Evolutionary conservation across 2,888 invertebrate species (phyloP).

Genomic region (Chorisops tibialis): DNA sequence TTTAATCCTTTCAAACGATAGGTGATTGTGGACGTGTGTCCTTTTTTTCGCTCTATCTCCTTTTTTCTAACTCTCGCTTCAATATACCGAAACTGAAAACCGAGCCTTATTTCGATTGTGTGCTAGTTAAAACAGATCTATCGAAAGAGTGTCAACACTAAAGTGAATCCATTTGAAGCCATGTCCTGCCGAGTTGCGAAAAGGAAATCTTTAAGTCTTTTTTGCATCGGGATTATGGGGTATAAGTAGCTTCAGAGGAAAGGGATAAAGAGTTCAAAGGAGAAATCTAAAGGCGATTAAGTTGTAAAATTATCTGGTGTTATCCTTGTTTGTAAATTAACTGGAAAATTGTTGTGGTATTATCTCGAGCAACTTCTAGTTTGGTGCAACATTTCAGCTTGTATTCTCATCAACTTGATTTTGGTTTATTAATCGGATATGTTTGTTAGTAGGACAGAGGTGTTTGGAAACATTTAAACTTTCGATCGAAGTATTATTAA

Average conservation of each 20-base stretch:
- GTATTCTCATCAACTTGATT: no score
- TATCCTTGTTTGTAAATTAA: slow-evolving; percentile 3
- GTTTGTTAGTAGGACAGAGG: no score
- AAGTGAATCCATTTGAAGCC: background rate
- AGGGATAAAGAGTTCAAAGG: background rate
- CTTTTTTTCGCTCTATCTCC: background rate
- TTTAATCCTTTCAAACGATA: background rate
- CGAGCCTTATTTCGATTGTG: background rate
- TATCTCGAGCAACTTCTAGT: background rate
- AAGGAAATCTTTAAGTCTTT: background rate
- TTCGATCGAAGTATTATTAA: no score
- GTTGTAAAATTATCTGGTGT: slow-evolving; percentile 3
- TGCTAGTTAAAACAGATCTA: background rate
- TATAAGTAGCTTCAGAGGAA: background rate
- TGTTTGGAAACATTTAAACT: no score
- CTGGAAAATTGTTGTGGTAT: background rate
- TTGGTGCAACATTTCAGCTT: no score
- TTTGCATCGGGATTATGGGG: background rate
- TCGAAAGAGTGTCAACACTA: background rate
- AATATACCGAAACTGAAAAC: background rate
- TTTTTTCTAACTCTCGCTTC: background rate
- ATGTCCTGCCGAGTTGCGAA: background rate
- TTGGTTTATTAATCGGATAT: no score
- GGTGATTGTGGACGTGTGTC: background rate
- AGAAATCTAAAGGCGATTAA: background rate